A percentile compares a stretch with the other conserved stretches of the same genome.
phyloP scores from a whole-genome alignment of 2,113 vertebrate species.

The Athene cunicularia region DNA sequence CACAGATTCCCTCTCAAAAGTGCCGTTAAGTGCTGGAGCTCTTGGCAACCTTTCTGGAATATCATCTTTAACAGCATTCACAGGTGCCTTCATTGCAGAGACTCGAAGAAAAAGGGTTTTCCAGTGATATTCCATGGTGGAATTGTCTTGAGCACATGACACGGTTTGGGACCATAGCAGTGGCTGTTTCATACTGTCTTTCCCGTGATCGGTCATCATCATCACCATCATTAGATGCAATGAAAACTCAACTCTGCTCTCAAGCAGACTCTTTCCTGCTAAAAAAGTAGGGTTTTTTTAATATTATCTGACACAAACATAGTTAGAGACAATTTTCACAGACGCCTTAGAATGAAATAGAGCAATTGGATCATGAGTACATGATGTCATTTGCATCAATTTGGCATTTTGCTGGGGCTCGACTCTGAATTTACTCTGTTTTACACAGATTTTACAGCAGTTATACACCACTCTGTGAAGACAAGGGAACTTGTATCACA shows the following conservation, averaged over 20 bases:
- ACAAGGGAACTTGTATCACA: not conserved
- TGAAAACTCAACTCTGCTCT: not conserved
- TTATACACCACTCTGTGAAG: not conserved
- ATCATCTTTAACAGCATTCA: conserved; percentile 27
- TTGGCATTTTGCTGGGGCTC: not conserved
- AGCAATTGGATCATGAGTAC: not conserved
- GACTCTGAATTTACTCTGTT: not conserved
- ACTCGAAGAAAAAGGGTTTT: not conserved
- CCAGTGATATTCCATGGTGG: not conserved
- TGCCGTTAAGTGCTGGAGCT: not conserved
- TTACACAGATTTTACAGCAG: not conserved
- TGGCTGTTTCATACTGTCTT: not conserved
- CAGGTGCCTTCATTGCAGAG: conserved; percentile 32
- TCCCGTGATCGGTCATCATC: not conserved
- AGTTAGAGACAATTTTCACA: not conserved
- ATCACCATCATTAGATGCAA: not conserved
- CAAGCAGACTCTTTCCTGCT: not conserved
- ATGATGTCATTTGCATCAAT: not conserved
- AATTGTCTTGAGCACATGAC: not conserved
- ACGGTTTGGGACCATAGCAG: not conserved
- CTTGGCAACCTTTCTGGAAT: conserved; percentile 34
- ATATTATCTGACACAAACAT: not conserved
- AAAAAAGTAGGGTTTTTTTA: not conserved
- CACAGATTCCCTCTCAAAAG: conserved; percentile 35
- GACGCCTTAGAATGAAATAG: not conserved